Base-by-base conservation (phyloP, 2,888 invertebrate species). In the Mylabris sibirica region DNA sequence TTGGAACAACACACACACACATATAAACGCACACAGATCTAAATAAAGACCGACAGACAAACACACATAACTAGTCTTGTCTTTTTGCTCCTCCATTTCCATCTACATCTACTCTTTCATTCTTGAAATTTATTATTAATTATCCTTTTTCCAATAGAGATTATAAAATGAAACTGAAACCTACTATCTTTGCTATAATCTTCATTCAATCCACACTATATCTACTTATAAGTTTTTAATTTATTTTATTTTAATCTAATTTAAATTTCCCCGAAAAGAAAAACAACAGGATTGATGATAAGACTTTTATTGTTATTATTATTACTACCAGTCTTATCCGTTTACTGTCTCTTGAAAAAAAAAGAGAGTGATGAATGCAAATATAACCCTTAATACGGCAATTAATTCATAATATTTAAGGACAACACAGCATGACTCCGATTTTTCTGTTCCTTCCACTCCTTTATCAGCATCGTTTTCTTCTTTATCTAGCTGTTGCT, bases 71-170 rank as follows among this genome's bases (percentile, higher is more conserved):
- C 24, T 53, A 24, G 22, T 53, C 22, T 24, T 24, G 20, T 20
- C 24, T 24, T 49, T 20, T 49, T 20, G 20, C 44, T 44, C 20
- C 53, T 11, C 44, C 17, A 5, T 14, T 12, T 6, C 44, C n/a
- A 20, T 17, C 44, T 49, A 20, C 49, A 49, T 49, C 49, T 20
- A 22, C 44, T 44, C 17, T 4, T 53, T 24, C 53, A 53, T 53
- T 24, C 53, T 53, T 53, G 53, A 53, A 53, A 53, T 53, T 53
- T 53, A 53, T 53, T 53, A 53, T 53, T 53, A 53, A 53, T 53
- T 53, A 53, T 53, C 53, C 22, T 12, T 53, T 24, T 1, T 11
- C 22, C 53, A 22, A 53, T 53, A 20, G 53, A 24, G 53, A 53
- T 53, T 53, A 53, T 53, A 24, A 53, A 24, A 53, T 14, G 53